Base-by-base conservation (phyloP, 1,140 invertebrate species). In the Magallana ariakensis region DNA sequence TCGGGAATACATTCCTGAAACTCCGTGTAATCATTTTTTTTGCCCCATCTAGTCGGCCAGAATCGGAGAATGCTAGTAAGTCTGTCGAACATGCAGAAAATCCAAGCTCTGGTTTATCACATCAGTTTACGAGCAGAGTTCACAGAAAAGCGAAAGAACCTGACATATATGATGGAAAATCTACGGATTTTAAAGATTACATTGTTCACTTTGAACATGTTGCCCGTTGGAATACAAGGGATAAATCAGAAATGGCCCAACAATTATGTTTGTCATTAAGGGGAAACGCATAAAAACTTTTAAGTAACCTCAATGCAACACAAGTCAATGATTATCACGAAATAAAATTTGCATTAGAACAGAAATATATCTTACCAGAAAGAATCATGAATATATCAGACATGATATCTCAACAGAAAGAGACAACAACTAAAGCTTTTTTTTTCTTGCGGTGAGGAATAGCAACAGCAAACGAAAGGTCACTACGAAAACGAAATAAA, bases 231-330 rank as follows among this genome's bases (percentile, higher is more conserved):
- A 88, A 85, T 75, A 10, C 54, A 5, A 82, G 84, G 84, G 19
- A 81, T 53, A 66, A 83, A 22, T 19, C 11, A 9, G 87, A 85
- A 57, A 89, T 62, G 54, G 87, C 85, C 22, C 82, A 86, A 85
- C 88, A 89, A 60, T 58, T 86, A 60, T 33, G 62, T 22, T 86
- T 87, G 70, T 60, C 85, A 58, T 70, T 89, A 70, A 55, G 82
- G 54, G 85, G 85, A 19, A 55, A 83, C 3, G 83, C 88, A 46
- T 83, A 89, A 75, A 83, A 85, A 58, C 11, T 89, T 3, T 57
- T 89, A 19, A 46, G 70, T 53, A 83, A 89, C 53, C 53, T 89
- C 4, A 89, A 62, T 7, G 22, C 58, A 8, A n/a, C 9, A 7
- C 10, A 66, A 16, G 19, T 87, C 10, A n/a, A 58, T 0, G 57